Percentiles rank a stretch among this genome's conserved stretches.
These are phyloP conservation scores for Halotydeus destructor DNA, from an alignment of 1,140 invertebrate genomes.

Conservation along the genomic window DNA sequence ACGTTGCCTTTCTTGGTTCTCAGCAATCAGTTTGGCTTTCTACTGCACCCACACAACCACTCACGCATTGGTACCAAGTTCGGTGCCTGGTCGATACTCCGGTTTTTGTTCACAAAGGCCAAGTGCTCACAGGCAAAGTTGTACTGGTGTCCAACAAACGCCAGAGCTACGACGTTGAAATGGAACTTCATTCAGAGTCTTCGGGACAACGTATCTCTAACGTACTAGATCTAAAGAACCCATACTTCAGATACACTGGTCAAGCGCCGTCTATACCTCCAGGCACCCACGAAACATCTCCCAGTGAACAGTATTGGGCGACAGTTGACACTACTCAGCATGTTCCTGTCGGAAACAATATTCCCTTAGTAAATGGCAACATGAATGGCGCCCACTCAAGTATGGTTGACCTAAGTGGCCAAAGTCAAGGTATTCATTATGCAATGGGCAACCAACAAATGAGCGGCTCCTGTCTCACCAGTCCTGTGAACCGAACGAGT, in stretches of 20 bases:
- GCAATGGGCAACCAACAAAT: neutral
- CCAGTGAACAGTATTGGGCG: conserved; percentile 74
- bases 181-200: conserved; percentile 73
- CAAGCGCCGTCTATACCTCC: conserved; percentile 37
- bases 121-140: conserved; percentile 66
- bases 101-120: conserved; percentile 81
- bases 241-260: conserved; percentile 58
- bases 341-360: neutral
- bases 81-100: conserved; percentile 82
- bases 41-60: conserved; percentile 91
- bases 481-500: neutral
- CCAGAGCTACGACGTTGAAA: conserved; percentile 98
- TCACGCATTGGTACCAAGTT: conserved; percentile 99
- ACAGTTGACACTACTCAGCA: conserved; percentile 41
- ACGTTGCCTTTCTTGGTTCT: conserved; percentile 90
- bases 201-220: conserved; percentile 58
- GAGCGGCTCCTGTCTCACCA: neutral
- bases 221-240: conserved; percentile 92
- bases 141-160: conserved; percentile 78
- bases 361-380: neutral
- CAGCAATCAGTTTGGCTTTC: conserved; percentile 83
- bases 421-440: neutral
- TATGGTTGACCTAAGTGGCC: neutral
- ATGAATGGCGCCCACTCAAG: conserved; percentile 1
- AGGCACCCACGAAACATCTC: conserved; percentile 63